Evolutionary conservation across 2,888 invertebrate genomes (phyloP), one percentile per base, ranked within the genome.

Genomic region (Melipona bicolor): DNA sequence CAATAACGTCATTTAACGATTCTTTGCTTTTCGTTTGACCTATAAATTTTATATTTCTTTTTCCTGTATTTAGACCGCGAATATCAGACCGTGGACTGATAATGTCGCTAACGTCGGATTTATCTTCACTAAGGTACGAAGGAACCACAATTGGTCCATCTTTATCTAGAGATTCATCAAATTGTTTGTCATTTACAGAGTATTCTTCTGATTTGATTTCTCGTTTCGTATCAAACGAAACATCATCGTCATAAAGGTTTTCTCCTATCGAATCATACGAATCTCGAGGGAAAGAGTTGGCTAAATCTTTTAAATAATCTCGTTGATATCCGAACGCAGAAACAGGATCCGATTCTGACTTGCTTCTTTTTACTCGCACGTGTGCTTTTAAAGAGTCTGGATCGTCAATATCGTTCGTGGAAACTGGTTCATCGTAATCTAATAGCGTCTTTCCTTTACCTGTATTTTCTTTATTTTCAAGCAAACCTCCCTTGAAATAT

Each of bases 311-410:
- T 17, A 75, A 50, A 36, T 79, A 80, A 32, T 68, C 61, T 3
- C 61, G 43, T 54, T 67, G 79, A 24, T 74, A 19, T 15, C 15
- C 19, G 17, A 69, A 64, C 3, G 85, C 65, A 0, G 52, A 49
- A 56, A 32, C 2, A 1, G 17, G 24, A n/a, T 61, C 72, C 2
- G 64, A 56, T 17, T 27, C 62, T 32, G 49, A 21, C 56, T 50
- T 69, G 32, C 24, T 74, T 77, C 88, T 71, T 32, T 88, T 88
- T 9, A 88, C 79, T 24, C 88, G 79, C n/a, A 87, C 32, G 1
- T 81, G 84, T 2, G 73, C 56, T n/a, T 61, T 68, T 11, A 85
- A 61, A 69, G 80, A 77, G 32, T 86, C 83, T n/a, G 80, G 21
- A 69, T 62, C 80, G 36, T 81, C 81, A 19, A 77, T 78, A 19